Evolutionary conservation across 1,140 invertebrate genomes (phyloP).

Genomic region (Drosophila mauritiana): DNA sequence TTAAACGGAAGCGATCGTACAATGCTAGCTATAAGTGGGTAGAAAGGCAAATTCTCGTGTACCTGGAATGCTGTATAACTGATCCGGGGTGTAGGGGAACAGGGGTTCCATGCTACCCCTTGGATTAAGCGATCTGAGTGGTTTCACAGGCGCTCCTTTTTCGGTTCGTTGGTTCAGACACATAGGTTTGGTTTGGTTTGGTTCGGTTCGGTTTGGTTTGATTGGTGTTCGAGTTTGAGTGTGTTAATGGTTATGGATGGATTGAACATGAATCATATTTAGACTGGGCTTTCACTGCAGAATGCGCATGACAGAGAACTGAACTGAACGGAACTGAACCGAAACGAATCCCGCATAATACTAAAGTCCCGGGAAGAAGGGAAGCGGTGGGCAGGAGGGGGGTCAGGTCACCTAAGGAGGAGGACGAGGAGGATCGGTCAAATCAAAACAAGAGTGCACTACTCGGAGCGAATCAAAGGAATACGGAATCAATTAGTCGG

Average conservation of each 20-base stretch:
- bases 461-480: slow-evolving; percentile 9
- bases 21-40: slow-evolving; percentile 14
- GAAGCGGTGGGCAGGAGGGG: background rate
- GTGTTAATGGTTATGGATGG: slow-evolving; percentile 34
- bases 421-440: slow-evolving; percentile 1
- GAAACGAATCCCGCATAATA: background rate
- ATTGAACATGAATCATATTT: slow-evolving; percentile 53
- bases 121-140: slow-evolving; percentile 87
- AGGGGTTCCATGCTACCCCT: slow-evolving; percentile 85
- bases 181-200: slow-evolving; percentile 6
- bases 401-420: background rate
- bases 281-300: slow-evolving; percentile 12
- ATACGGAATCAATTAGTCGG: slow-evolving; percentile 2
- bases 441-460: slow-evolving; percentile 17
- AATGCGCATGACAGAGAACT: background rate
- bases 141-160: slow-evolving; percentile 87
- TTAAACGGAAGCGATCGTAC: slow-evolving; percentile 2
- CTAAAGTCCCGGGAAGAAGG: background rate
- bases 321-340: slow-evolving; percentile 6
- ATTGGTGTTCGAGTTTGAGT: slow-evolving; percentile 18
- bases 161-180: slow-evolving; percentile 6
- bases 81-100: slow-evolving; percentile 86
- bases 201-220: slow-evolving; percentile 17
- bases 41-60: slow-evolving; percentile 70
- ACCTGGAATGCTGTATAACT: slow-evolving; percentile 87